phyloP scores from a whole-genome alignment of 2,113 vertebrate genomes.

The Nothoprocta pentlandii region DNA sequence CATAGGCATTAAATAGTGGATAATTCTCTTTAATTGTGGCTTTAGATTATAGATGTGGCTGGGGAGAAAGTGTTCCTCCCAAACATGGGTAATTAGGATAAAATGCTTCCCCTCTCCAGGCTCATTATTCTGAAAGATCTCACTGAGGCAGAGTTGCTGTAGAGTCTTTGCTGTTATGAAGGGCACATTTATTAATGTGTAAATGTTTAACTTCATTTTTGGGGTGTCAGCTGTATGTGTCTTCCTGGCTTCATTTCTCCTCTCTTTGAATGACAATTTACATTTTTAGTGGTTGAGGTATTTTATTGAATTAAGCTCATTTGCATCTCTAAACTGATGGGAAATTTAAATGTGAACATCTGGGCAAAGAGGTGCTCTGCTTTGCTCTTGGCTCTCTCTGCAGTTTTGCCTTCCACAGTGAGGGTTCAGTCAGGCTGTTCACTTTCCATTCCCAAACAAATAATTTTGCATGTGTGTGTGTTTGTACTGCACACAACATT shows the following conservation, averaged over 20 bases:
- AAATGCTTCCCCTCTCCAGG: not conserved
- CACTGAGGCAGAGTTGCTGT: not conserved
- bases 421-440: not conserved
- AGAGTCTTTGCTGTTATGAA: not conserved
- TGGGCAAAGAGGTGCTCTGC: not conserved
- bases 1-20: not conserved
- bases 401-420: not conserved
- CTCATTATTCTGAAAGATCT: not conserved
- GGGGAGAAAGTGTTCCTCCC: not conserved
- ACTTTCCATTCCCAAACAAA: not conserved
- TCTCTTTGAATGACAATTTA: not conserved
- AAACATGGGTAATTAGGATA: not conserved
- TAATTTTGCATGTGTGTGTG: not conserved
- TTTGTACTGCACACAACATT: not conserved
- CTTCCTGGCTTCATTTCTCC: not conserved
- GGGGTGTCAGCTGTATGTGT: not conserved
- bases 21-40: not conserved
- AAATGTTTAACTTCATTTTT: not conserved
- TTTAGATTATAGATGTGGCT: not conserved
- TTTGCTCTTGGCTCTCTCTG: not conserved
- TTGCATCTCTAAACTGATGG: accelerated
- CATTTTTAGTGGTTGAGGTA: not conserved
- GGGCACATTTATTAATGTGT: not conserved
- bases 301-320: not conserved
- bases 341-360: not conserved